These are phyloP conservation scores for Drosophila testacea DNA, from an alignment of 2,888 invertebrate genomes.

Conservation along the genomic window DNA sequence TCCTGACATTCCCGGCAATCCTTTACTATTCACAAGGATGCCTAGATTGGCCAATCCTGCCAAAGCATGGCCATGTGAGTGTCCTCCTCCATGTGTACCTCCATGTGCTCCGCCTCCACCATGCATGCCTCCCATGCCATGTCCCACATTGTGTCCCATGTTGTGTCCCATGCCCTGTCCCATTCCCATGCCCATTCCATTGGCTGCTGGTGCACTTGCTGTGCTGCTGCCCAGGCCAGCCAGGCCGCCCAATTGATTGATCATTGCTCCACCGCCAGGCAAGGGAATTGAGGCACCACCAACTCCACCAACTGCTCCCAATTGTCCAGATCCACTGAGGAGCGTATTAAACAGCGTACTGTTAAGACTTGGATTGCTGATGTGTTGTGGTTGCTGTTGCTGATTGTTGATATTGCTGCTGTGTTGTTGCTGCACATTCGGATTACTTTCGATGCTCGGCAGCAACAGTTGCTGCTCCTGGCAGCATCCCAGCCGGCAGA, in stretches of 20 bases:
- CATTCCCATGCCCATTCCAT: conserved; percentile 31
- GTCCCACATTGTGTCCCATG: conserved; percentile 30
- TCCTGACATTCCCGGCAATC: conserved; percentile 39
- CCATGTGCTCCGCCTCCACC: conserved; percentile 10
- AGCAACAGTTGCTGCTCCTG: conserved; percentile 61
- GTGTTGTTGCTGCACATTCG: conserved; percentile 42
- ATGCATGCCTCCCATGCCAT: conserved; percentile 29
- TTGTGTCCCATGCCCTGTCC: conserved; percentile 31
- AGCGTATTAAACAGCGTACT: conserved; percentile 77
- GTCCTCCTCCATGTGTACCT: conserved; percentile 38
- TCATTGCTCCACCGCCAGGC: conserved; percentile 40
- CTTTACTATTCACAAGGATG: conserved; percentile 71
- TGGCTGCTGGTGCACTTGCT: conserved; percentile 25
- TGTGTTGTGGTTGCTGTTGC: conserved; percentile 43
- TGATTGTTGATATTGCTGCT: conserved; percentile 44
- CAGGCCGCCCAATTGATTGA: conserved; percentile 51
- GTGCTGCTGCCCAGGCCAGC: conserved; percentile 42
- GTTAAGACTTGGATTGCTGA: conserved; percentile 53
- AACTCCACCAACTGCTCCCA: conserved; percentile 16
- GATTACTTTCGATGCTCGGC: conserved; percentile 51
- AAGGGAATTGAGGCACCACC: conserved; percentile 14
- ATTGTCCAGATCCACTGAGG: conserved; percentile 33
- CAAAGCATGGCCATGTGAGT: conserved; percentile 74
- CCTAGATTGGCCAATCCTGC: conserved; percentile 79
- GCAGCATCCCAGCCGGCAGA: conserved; percentile 53